phyloP scores from a whole-genome alignment of 2,797 vertebrate species.

The Clarias pachynema region DNA sequence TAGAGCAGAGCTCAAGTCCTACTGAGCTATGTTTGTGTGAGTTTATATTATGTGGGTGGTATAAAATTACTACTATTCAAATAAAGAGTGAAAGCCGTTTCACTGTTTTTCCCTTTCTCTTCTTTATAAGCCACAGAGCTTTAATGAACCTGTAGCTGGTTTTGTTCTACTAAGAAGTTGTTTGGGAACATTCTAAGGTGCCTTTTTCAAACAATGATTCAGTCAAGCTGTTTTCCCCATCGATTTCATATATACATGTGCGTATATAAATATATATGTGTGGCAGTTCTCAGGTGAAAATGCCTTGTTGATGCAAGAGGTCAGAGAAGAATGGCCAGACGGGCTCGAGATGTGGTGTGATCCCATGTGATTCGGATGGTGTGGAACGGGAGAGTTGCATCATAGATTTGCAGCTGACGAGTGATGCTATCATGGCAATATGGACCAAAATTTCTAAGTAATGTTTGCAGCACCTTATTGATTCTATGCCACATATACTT shows the following conservation, averaged over 20 bases:
- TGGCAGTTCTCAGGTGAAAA: no score
- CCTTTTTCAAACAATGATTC: background rate
- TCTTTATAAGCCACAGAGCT: background rate
- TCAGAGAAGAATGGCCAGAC: no score
- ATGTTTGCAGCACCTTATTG: no score
- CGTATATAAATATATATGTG: no score
- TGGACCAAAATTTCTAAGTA: no score
- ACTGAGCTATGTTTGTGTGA: background rate
- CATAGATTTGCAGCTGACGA: no score
- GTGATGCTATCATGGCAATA: no score
- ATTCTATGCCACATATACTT: no score
- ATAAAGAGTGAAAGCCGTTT: background rate
- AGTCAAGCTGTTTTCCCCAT: constrained; percentile 4
- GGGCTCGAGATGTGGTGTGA: no score
- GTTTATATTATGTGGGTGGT: constrained; percentile 12
- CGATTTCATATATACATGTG: background rate
- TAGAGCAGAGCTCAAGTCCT: constrained; percentile 8
- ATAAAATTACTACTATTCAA: constrained; percentile 1
- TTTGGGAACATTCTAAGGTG: background rate
- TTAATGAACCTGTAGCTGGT: constrained; percentile 1
- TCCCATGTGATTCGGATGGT: no score
- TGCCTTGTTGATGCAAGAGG: no score
- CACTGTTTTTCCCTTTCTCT: background rate
- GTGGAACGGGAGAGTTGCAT: no score
- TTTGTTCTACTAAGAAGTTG: constrained; percentile 15